Base-by-base conservation (phyloP, 2,797 vertebrate species). In the Chromobotia macracanthus region DNA sequence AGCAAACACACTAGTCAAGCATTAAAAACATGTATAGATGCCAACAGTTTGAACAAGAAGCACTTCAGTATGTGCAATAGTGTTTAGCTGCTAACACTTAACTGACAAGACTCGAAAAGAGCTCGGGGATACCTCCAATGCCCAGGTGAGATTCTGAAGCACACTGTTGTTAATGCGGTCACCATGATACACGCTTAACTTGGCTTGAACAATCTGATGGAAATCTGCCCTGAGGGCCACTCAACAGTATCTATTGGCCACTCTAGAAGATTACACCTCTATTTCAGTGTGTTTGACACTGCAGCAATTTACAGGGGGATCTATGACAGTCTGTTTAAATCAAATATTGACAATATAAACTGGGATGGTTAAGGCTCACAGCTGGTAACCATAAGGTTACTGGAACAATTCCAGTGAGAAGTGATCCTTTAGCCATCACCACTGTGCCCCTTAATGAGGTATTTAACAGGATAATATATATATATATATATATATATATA, bases 1-100 rank as follows among this genome's bases (percentile, higher is more conserved):
- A 77, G 64, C 68, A 69, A 83, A 83, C 68, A 78, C 73, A 77
- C 80, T 82, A 81, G 55, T 83, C 46, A 79, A 81, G 78, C 79
- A 79, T 84, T 80, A 83, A 84, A 84, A 80, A 66, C 41, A 61
- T 72, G 53, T 75, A 75, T 56, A 65, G 25, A 71, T 65, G 18
- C 74, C 73, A 50, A 63, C 58, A 71, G 28, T 73, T 83, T 83
- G 82, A 72, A 85, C 87, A 82, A 86, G 79, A 84, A 84, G 74
- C 84, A 82, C 78, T 89, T 87, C 80, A 80, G 81, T 65, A 63
- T 48, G 74, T 66, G 69, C 7, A 31, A 80, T 44, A 82, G 56
- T 58, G 41, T 51, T 61, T 51, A 44, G 64, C 4, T n/a, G 18
- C 28, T 44, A 71, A 72, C 50, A 51, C 66, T 44, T 50, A 15